phyloP scores from a whole-genome alignment of 2,797 vertebrate genomes.

The Phyllotis vaccarum region DNA sequence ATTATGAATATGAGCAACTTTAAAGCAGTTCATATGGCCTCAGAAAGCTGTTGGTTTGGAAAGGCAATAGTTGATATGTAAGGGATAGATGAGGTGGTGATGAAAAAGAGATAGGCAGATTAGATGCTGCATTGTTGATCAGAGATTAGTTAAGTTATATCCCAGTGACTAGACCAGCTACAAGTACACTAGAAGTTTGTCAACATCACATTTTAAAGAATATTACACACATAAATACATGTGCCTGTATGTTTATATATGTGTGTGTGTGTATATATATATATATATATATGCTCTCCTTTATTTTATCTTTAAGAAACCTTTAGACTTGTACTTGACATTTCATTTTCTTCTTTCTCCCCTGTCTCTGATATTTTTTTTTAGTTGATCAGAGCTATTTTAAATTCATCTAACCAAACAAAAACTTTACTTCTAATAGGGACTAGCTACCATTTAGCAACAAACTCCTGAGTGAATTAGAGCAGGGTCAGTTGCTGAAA shows the following conservation, averaged over 20 bases:
- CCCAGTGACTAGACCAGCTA: neutral
- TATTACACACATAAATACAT: neutral
- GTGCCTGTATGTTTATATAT: neutral
- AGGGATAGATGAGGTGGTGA: neutral
- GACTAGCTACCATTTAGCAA: neutral
- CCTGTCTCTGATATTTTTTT: neutral
- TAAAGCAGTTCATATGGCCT: neutral
- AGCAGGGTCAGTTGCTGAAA: neutral
- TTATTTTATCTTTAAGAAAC: conserved; percentile 3
- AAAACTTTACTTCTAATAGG: neutral
- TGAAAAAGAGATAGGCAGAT: neutral
- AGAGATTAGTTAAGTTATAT: neutral
- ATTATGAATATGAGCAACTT: neutral
- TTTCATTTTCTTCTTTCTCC: neutral
- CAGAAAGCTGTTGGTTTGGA: neutral
- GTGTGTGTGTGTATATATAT: neutral
- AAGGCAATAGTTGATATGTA: neutral
- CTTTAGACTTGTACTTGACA: neutral
- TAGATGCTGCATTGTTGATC: neutral
- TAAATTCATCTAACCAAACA: neutral
- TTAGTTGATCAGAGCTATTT: neutral
- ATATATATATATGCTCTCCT: neutral
- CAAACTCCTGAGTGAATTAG: neutral
- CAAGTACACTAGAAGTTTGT: neutral
- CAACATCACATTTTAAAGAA: neutral